Evolutionary conservation across 2,113 vertebrate species (phyloP), one percentile per base, ranked within the genome.

Genomic region (Eulemur rufifrons): DNA sequence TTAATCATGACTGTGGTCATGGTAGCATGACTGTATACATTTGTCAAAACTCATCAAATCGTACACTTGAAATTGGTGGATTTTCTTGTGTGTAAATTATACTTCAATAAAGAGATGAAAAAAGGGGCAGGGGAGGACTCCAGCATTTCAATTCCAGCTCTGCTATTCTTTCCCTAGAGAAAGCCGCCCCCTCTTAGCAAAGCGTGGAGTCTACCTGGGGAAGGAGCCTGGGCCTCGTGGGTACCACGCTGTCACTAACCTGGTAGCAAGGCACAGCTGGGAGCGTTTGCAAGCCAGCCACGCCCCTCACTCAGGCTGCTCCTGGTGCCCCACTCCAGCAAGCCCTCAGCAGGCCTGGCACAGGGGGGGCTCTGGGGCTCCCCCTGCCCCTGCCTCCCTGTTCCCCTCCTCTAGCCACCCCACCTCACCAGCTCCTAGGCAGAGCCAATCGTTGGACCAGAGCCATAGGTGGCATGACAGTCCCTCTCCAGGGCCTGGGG

Each of bases 301-400:
- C 18, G 1, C 17, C 81, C 68, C 17, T 89, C 6, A 3, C 0
- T 5, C 0, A 1, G 15, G 2, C 54, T 47, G n/a, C 20, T n/a
- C n/a, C 27, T 5, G 5, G 74, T 2, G 5, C 50, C n/a, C 8
- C 6, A 8, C 5, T 27, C 42, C 42, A 6, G 12, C 32, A 42
- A 18, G 10, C 29, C 20, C 63, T 23, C 12, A 1, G 15, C 8
- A 39, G 15, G 27, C 56, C 88, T 47, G 27, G 56, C 27, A n/a
- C 17, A 8, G 39, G n/a, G 0, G 17, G 23, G 15, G 23, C 4
- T 27, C 42, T 54, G 37, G 52, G 68, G 27, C 25, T 76, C 59
- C 61, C 71, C 42, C 61, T 64, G 18, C 20, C 71, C 81, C 8
- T 3, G 11, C 47, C 11, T 64, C 61, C 63, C 29, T 3, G 13